These are phyloP conservation scores for Aphelenchoides besseyi DNA, from an alignment of 1,140 invertebrate species.

Conservation along the genomic window DNA sequence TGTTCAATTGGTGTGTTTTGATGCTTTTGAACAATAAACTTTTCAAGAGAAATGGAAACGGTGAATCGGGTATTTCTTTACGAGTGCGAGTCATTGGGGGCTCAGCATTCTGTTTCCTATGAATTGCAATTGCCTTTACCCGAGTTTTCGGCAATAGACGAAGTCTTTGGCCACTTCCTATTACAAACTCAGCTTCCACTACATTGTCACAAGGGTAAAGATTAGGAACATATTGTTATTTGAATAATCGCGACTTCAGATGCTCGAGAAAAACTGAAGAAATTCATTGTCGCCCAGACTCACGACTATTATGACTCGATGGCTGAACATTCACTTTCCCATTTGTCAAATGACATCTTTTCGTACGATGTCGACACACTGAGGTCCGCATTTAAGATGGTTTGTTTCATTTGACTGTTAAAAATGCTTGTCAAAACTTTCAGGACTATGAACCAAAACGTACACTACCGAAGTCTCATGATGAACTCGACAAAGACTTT, in stretches of 20 bases:
- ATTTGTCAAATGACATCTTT: conserved; percentile 6
- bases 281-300: conserved; percentile 12
- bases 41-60: background rate
- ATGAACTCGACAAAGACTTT: conserved; percentile 21
- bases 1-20: no score
- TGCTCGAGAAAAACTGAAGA: background rate
- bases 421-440: no score
- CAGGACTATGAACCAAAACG: background rate
- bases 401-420: background rate
- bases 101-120: background rate
- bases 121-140: background rate
- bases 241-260: background rate
- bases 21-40: background rate
- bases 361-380: background rate
- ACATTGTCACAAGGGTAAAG: conserved; percentile 20
- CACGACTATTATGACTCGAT: background rate
- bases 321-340: conserved; percentile 2
- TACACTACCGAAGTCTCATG: background rate
- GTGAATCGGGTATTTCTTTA: background rate
- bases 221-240: background rate
- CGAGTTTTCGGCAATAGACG: background rate
- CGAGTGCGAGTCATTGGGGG: background rate
- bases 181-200: conserved; percentile 8
- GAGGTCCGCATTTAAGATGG: background rate
- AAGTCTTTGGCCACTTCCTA: conserved; percentile 22